Evolutionary conservation across 2,797 vertebrate genomes (phyloP), one percentile per base, ranked within the genome.

Genomic region (Chrysocyon brachyurus): DNA sequence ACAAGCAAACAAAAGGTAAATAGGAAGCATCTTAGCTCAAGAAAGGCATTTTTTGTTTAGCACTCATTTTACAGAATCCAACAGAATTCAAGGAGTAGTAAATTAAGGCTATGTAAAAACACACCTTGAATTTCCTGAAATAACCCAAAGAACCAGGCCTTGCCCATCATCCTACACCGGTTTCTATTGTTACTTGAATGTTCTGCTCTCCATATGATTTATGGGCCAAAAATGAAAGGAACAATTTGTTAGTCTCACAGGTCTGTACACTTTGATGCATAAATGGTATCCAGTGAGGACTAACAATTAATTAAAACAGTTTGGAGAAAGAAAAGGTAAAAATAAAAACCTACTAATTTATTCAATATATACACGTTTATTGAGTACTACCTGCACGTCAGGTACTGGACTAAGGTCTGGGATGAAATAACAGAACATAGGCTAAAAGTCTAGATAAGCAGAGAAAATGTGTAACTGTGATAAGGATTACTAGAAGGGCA

Each of bases 111-210:
- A 54, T 40, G 9, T 61, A 66, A 94, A 96, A 24, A 88, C 2
- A 61, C 5, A 16, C n/a, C 57, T 59, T 87, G 46, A 79, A 56
- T 90, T 90, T 95, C 28, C 72, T 79, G 40, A 95, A 86, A 94
- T 36, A 94, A 28, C 16, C 19, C 28, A 85, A 0, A 85, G 61
- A 56, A 86, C 22, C 36, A 86, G 57, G 17, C 9, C 75, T 36
- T 28, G 8, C 21, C n/a, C 46, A 5, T 10, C 59, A 61, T 7
- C 26, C 28, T 19, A 63, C 19, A 40, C 26, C 21, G 59, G 14
- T 77, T 66, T 68, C n/a, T 70, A 17, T 2, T 40, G 75, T 31
- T 14, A 89, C 12, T 28, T 86, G 36, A 87, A 83, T 89, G 75
- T 56, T 26, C 33, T 61, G 11, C 1, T 59, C 40, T 22, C n/a